Evolutionary conservation across 2,888 invertebrate species (phyloP), one percentile per base, ranked within the genome.

Genomic region (Bembecia ichneumoniformis): DNA sequence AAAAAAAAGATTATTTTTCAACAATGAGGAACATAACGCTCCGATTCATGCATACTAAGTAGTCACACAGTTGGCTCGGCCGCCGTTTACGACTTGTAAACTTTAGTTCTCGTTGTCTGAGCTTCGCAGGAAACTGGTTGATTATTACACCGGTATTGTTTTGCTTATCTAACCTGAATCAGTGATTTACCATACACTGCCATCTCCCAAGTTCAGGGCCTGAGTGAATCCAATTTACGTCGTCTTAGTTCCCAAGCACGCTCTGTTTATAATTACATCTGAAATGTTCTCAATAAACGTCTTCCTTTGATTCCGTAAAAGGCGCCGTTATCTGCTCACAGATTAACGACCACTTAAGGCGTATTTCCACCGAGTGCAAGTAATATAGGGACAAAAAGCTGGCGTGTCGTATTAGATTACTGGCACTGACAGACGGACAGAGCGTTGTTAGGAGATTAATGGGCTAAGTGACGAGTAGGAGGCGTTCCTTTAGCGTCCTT

Each of bases 371-470:
- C 63, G 67, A 78, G 71, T 75, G 72, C 76, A 67, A 72, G 77
- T 79, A 81, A 79, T 82, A 75, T 71, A 72, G 79, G 77, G 72
- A 80, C 79, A 82, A 82, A 84, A 86, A 87, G 81, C 74, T 77
- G 73, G 82, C 81, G 81, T 83, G 83, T 82, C 84, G 81, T 82
- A 84, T 86, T 83, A 82, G 83, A 87, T 87, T 87, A 86, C 76
- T 74, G 80, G 69, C 78, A 71, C 75, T 81, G 86, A 82, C 82
- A 78, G 82, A 81, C 79, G 77, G 79, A 79, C 76, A 71, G 79
- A 77, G 81, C 68, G 75, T 76, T 71, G 69, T 64, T 69, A 65
- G 64, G 77, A 83, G 83, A 87, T 84, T 83, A 86, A 86, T 87
- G 84, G 71, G 74, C 79, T 77, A 77, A 82, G 82, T 86, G 84